Evolutionary conservation across 2,113 vertebrate species (phyloP).

Genomic region (Ceratotherium simum): DNA sequence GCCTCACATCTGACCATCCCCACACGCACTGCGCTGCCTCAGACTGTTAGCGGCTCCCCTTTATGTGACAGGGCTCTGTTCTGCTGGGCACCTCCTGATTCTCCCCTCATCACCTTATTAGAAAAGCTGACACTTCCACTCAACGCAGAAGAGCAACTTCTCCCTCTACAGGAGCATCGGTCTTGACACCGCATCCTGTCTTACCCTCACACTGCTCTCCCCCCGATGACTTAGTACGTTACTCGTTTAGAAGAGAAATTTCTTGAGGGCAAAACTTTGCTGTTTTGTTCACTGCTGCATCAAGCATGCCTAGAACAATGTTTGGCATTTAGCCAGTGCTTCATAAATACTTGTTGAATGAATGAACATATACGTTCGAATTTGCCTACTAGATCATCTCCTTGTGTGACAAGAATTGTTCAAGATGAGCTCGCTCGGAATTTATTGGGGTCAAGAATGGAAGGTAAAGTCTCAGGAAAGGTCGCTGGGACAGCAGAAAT

Average conservation of each 20-base stretch:
- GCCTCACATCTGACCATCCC: no score
- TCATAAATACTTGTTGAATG: not conserved
- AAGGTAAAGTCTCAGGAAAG: not conserved
- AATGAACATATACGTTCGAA: not conserved
- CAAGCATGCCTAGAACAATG: not conserved
- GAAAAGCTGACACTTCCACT: no score
- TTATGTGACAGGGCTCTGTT: not conserved
- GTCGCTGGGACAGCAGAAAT: not conserved
- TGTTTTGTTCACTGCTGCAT: not conserved
- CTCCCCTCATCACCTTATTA: not conserved
- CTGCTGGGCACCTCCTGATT: not conserved
- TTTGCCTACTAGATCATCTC: not conserved
- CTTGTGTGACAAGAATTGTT: not conserved
- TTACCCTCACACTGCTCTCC: not conserved
- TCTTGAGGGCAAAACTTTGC: not conserved
- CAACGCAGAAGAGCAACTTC: no score
- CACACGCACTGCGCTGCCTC: not conserved
- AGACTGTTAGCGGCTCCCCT: no score
- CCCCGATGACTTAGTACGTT: not conserved
- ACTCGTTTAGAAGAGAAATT: not conserved
- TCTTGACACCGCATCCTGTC: not conserved
- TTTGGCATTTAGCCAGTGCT: no score
- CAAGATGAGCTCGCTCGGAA: not conserved
- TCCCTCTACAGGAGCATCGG: fast-evolving
- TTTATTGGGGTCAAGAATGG: not conserved